Base-by-base conservation (phyloP, 2,113 vertebrate species). In the Aix galericulata region DNA sequence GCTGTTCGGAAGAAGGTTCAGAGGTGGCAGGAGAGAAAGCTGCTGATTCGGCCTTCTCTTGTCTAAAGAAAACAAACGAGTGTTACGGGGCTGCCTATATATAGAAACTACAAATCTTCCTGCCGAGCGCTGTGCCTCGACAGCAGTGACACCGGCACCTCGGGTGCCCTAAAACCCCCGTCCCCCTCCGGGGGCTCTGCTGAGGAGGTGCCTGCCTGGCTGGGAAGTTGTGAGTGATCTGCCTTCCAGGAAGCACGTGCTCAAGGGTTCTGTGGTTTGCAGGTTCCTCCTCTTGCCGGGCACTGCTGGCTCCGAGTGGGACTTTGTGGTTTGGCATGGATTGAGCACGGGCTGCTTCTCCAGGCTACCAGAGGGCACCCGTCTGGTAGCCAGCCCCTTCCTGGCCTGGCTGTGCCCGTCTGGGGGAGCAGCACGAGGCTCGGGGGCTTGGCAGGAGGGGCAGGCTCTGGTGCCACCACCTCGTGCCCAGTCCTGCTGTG, bases 271-370 rank as follows among this genome's bases (percentile, higher is more conserved):
- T 48, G 38, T 68, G 50, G 27, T 87, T 91, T 21, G 1, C 55
- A 63, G 82, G 53, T 89, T 80, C 55, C 74, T 59, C 56, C 63
- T 60, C 81, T 82, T 60, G 72, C 27, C 66, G 50, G 48, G 60
- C 68, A 59, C 50, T 71, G 58, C 69, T 80, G 14, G 12, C 74
- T 95, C 62, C 0, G 1, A 38, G 63, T 40, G 64, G 79, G 46
- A 34, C 86, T 77, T 63, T 64, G 59, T 75, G 80, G 75, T 78
- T 88, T 95, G 91, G 73, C 71, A 32, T 11, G 10, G 56, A 40
- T 1, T 56, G 63, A 53, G 18, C 26, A 8, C 2, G 27, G 69
- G 32, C 72, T 76, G 58, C 58, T 73, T 82, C 79, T 62, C 62
- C 42, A 52, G 17, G 52, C 21, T 77, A 3, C 60, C 31, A 2